A percentile compares a stretch with the other conserved stretches of the same genome.
These are phyloP conservation scores for Chondrilla cf. caribensis DNA, from an alignment of 37 sponge, comb jelly and placozoan genomes.

Conservation along the genomic window DNA sequence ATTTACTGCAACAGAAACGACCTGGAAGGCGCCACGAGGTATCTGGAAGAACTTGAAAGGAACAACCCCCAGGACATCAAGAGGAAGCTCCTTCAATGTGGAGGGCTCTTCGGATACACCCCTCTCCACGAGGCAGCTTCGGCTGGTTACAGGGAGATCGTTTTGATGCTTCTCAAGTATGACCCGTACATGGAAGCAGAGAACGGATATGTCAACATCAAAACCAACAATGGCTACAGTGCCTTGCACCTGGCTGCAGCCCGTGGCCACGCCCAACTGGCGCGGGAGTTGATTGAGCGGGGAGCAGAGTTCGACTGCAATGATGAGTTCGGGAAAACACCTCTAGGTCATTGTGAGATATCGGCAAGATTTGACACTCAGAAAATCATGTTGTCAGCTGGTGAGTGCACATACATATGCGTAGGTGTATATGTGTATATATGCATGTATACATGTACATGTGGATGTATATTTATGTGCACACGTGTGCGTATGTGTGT, in stretches of 20 bases:
- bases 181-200: not conserved
- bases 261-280: constrained; percentile 24
- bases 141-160: constrained; percentile 52
- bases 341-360: constrained; percentile 24
- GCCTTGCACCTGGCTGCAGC: constrained; percentile 43
- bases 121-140: constrained; percentile 79
- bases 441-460: not conserved
- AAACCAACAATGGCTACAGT: constrained; percentile 66
- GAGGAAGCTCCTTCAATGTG: constrained; percentile 43
- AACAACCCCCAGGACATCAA: not conserved
- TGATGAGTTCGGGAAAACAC: constrained; percentile 44
- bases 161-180: constrained; percentile 41
- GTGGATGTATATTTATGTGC: too few species aligned
- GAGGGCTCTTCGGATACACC: constrained; percentile 87
- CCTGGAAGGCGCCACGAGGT: not conserved
- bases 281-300: constrained; percentile 1
- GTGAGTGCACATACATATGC: not conserved
- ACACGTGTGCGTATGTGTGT: too few species aligned
- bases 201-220: constrained; percentile 56
- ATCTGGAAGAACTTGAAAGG: not conserved
- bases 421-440: not conserved
- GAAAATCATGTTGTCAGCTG: constrained; percentile 16
- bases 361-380: constrained; percentile 15
- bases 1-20: not conserved
- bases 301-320: constrained; percentile 21